Evolutionary conservation across 1,140 invertebrate species (phyloP).

Genomic region (Zaprionus ghesquierei): DNA sequence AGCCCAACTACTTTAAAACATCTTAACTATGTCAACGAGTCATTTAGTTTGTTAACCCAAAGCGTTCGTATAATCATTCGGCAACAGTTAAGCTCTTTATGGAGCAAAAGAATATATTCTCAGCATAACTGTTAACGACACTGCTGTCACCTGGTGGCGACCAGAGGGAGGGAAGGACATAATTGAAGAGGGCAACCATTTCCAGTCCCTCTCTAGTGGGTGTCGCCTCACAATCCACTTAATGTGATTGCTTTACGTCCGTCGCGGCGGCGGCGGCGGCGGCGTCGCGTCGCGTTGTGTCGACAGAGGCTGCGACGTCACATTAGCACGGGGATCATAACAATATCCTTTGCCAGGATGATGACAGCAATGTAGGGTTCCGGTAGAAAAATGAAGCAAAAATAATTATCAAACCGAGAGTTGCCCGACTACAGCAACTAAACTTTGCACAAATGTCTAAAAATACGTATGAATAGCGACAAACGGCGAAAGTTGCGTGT

Average conservation of each 20-base stretch:
- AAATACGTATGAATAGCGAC: slow-evolving; percentile 22
- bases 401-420: slow-evolving; percentile 20
- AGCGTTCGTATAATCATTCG: slow-evolving; percentile 31
- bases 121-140: slow-evolving; percentile 34
- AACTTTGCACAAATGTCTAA: slow-evolving; percentile 35
- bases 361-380: slow-evolving; percentile 14
- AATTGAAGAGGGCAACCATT: too few relatives aligned
- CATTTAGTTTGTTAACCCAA: slow-evolving; percentile 13
- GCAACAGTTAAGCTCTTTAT: slow-evolving; percentile 31
- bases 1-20: slow-evolving; percentile 13
- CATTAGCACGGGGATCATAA: slow-evolving; percentile 37
- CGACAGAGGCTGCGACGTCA: slow-evolving; percentile 12
- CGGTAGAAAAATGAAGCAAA: background rate
- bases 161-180: too few relatives aligned
- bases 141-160: background rate
- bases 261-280: slow-evolving; percentile 13
- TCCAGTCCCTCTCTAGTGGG: background rate
- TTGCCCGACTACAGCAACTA: slow-evolving; percentile 7
- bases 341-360: slow-evolving; percentile 37
- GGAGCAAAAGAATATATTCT: slow-evolving; percentile 15
- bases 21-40: background rate
- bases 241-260: slow-evolving; percentile 60
- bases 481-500: slow-evolving; percentile 30
- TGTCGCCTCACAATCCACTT: slow-evolving; percentile 42
- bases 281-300: too few relatives aligned